Evolutionary conservation across 2,797 vertebrate species (phyloP).

Genomic region (Bovichtus variegatus): DNA sequence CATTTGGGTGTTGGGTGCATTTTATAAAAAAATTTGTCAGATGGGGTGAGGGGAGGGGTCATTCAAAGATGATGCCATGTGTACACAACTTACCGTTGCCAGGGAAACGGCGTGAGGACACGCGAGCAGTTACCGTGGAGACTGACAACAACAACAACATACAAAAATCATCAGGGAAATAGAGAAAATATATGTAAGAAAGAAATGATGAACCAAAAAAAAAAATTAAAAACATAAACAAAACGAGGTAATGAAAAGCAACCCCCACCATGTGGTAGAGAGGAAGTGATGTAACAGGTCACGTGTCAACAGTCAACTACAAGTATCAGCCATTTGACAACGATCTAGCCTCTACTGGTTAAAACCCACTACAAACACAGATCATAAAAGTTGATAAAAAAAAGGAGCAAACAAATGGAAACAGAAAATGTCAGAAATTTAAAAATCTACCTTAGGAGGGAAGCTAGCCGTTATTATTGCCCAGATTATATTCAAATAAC

Average conservation of each 20-base stretch:
- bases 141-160: conserved; percentile 91
- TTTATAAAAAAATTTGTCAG: conserved; percentile 75
- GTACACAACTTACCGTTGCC: conserved; percentile 91
- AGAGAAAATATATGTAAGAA: conserved; percentile 88
- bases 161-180: conserved; percentile 91
- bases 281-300: conserved; percentile 78
- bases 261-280: conserved; percentile 78
- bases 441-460: conserved; percentile 38
- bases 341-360: conserved; percentile 61
- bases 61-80: conserved; percentile 90
- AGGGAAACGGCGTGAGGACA: conserved; percentile 90
- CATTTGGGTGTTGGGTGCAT: conserved; percentile 78
- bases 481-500: conserved; percentile 46
- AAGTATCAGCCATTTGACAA: conserved; percentile 66
- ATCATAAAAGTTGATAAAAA: conserved; percentile 40
- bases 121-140: conserved; percentile 91
- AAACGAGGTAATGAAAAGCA: conserved; percentile 82
- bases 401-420: conserved; percentile 60
- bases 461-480: conserved; percentile 31
- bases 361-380: conserved; percentile 62
- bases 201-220: conserved; percentile 84
- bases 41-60: conserved; percentile 82
- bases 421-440: conserved; percentile 50
- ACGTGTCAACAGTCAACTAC: conserved; percentile 75
- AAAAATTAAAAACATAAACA: conserved; percentile 71